Conservation (phyloP, 2,797 vertebrate genomes). For the Podargus strigoides region DNA sequence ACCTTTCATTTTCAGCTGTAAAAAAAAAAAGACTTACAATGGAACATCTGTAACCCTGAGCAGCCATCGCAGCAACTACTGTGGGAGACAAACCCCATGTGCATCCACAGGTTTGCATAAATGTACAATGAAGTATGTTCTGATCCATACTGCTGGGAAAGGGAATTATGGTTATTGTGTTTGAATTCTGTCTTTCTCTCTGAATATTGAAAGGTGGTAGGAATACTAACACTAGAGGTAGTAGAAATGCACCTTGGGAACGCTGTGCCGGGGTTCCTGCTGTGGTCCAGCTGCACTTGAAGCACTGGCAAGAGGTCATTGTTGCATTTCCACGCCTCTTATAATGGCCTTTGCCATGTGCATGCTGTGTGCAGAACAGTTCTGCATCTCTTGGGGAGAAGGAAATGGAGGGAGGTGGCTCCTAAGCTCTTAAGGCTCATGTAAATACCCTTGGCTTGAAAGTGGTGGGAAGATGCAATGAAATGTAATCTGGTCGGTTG, state of each 20-base stretch:
- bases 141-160: background rate
- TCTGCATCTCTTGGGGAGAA: background rate
- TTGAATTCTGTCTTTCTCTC: background rate
- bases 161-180: background rate
- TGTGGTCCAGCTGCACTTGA: fast-evolving
- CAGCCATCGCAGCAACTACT: background rate
- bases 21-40: background rate
- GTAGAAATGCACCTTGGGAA: background rate
- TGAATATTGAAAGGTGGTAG: background rate
- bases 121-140: background rate
- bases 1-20: background rate
- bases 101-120: background rate
- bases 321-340: background rate
- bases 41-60: background rate
- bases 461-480: background rate
- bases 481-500: background rate
- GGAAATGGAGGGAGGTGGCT: background rate
- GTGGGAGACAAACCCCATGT: background rate
- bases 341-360: fast-evolving
- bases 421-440: background rate
- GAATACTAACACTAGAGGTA: background rate
- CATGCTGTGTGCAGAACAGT: background rate
- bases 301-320: fast-evolving
- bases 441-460: background rate
- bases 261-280: background rate